These are phyloP conservation scores for Oreonectes daqikongensis DNA, from an alignment of 2,797 vertebrate species.

Conservation along the genomic window DNA sequence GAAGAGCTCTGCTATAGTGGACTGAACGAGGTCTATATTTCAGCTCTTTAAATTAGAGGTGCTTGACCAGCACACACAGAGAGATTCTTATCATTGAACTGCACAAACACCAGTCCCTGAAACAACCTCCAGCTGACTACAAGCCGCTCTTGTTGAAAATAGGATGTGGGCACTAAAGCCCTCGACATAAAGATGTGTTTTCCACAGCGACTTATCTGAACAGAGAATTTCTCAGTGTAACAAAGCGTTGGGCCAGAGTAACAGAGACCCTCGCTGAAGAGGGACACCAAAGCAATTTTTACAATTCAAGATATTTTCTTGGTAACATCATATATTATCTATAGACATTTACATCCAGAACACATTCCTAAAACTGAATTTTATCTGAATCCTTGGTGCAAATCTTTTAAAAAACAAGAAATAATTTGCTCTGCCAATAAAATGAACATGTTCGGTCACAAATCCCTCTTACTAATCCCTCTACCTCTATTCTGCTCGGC, in stretches of 20 bases:
- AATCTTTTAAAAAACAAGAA: background rate
- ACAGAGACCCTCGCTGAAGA: background rate
- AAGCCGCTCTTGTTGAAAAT: constrained; percentile 43
- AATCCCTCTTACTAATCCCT: background rate
- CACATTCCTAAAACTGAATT: background rate
- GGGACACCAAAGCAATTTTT: background rate
- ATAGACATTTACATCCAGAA: background rate
- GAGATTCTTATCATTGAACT: constrained; percentile 43
- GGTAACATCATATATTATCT: background rate
- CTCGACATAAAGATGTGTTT: constrained; percentile 50
- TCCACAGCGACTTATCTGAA: constrained; percentile 46
- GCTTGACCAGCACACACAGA: constrained; percentile 45
- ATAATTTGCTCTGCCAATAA: background rate
- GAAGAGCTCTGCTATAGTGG: constrained; percentile 25
- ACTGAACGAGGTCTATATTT: constrained; percentile 41
- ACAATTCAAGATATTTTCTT: background rate
- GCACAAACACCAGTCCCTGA: constrained; percentile 19
- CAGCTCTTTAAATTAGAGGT: constrained; percentile 49
- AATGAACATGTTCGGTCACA: background rate
- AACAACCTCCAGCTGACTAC: constrained; percentile 34
- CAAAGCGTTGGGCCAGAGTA: background rate
- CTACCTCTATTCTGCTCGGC: background rate
- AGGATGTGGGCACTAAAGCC: constrained; percentile 47
- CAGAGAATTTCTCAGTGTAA: constrained; percentile 20
- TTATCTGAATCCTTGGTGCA: background rate